Conservation (phyloP, 2,113 vertebrate genomes). For the Noctilio leporinus region DNA sequence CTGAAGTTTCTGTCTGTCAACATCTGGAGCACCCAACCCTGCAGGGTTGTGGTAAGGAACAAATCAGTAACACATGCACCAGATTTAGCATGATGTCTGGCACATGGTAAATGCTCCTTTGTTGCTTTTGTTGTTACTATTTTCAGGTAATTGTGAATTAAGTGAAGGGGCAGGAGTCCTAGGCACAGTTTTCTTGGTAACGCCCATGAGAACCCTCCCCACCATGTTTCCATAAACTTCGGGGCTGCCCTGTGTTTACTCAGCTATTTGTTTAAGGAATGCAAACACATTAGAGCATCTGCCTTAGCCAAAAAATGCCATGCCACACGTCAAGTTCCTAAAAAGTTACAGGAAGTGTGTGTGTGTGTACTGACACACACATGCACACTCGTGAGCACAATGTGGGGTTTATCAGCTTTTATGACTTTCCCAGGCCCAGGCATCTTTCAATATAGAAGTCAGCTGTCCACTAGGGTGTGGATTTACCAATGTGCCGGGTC, state of each 20-base stretch:
- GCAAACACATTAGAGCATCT: neutral
- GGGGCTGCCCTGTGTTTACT: neutral
- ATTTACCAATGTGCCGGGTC: neutral
- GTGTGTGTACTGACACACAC: no score
- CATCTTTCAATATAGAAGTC: neutral
- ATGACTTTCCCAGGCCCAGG: neutral
- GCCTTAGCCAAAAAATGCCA: neutral
- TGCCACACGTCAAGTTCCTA: neutral
- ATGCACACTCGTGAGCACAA: no score
- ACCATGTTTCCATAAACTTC: neutral
- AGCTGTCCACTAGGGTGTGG: neutral
- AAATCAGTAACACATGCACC: neutral
- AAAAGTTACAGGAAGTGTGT: neutral
- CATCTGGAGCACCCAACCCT: neutral
- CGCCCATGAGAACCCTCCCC: neutral
- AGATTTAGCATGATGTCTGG: neutral
- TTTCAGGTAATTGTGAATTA: conserved; percentile 18
- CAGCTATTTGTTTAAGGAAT: conserved; percentile 21
- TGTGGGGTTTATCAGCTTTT: neutral
- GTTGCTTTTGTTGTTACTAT: neutral
- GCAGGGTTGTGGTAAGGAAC: neutral
- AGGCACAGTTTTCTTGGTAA: neutral
- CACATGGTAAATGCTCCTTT: neutral
- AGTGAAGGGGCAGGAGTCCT: neutral
- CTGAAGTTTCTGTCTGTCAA: neutral